Percentiles rank a stretch among this genome's conserved stretches.
phyloP scores from a whole-genome alignment of 2,113 vertebrate genomes.

The Potamarius usumacintae region DNA sequence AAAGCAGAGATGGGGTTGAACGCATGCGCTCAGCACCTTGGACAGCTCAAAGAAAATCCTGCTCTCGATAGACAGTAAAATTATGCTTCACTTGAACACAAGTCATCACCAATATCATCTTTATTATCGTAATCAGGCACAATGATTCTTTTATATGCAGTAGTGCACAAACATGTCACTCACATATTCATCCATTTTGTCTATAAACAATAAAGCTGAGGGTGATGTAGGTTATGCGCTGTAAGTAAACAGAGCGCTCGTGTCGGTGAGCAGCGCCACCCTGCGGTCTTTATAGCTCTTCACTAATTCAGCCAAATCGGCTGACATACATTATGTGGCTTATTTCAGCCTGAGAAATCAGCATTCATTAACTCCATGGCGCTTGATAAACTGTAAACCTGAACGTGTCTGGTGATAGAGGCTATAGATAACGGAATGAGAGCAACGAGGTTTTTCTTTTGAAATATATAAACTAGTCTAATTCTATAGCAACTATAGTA shows the following conservation, averaged over 20 bases:
- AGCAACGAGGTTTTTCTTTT: neutral
- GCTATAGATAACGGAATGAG: neutral
- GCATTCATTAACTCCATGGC: neutral
- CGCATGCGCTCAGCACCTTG: constrained; percentile 11
- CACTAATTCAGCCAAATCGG: neutral
- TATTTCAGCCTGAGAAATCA: neutral
- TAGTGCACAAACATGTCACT: neutral
- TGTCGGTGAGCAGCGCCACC: constrained; percentile 33
- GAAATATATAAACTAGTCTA: neutral
- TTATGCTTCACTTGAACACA: neutral
- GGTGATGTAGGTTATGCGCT: neutral
- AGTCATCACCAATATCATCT: neutral
- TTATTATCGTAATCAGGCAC: neutral
- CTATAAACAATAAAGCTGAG: constrained; percentile 26
- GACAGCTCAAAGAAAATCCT: neutral
- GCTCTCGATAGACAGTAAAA: neutral
- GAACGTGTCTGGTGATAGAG: neutral
- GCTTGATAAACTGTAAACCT: neutral
- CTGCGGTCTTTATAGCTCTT: neutral
- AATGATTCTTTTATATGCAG: neutral
- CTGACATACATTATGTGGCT: neutral
- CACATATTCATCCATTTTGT: neutral
- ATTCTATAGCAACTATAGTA: neutral
- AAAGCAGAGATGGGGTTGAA: neutral
- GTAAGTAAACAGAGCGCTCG: neutral